Evolutionary conservation across 2,888 invertebrate species (phyloP), one percentile per base, ranked within the genome.

Genomic region (Agonopterix heracliana): DNA sequence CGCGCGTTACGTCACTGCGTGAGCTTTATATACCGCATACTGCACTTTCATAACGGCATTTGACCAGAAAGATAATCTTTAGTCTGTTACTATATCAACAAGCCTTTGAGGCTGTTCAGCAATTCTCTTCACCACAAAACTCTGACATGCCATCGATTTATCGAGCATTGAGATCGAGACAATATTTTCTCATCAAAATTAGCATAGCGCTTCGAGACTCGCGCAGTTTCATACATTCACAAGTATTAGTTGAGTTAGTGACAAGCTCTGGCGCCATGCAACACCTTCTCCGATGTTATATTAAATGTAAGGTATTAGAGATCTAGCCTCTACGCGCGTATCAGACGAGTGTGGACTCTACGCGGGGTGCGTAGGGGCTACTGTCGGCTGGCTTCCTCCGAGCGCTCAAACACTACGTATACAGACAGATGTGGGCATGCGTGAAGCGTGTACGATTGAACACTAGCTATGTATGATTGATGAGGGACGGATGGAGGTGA

Each of bases 331-430:
- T n/a, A 9, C 38, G 38, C 10, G 38, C 38, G n/a, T 38, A 9
- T n/a, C 34, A 47, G 44, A 46, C 50, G 49, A 44, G 43, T 13
- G 51, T 52, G 45, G 44, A 17, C 13, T 49, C 53, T 55, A 55
- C 48, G 40, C 47, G 17, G 17, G 5, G 34, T 34, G 34, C 34
- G 7, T 44, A 26, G n/a, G 7, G 44, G 7, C 17, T 41, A 41
- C 51, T 45, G 35, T 34, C 26, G 46, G 47, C 56, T 48, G 63
- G 61, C 63, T 63, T 59, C 63, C 63, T 59, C 61, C 63, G 61
- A 48, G 58, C 59, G 59, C 47, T 12, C 41, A 40, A 45, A 42
- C 50, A 44, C 47, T 34, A 48, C 11, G 34, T n/a, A 41, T 34
- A 53, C 44, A 44, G 35, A 49, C 45, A 45, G 47, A 54, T 49